phyloP scores from a whole-genome alignment of 2,888 invertebrate species.

The Diachrysia chrysitis region DNA sequence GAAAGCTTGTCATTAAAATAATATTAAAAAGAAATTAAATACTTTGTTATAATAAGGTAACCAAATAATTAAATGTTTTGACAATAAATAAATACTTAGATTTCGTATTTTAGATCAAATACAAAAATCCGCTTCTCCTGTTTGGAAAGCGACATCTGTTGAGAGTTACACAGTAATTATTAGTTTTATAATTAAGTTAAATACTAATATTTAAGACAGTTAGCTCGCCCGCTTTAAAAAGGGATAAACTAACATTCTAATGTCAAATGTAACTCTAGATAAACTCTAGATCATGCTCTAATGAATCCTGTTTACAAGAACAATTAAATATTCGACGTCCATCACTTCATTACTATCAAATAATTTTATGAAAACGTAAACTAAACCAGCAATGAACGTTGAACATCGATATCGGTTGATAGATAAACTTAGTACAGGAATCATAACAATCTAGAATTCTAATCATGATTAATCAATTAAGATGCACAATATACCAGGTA shows the following conservation, averaged over 20 bases:
- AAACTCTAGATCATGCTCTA: slow-evolving; percentile 76
- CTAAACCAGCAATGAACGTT: slow-evolving; percentile 2
- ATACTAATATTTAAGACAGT: slow-evolving; percentile 53
- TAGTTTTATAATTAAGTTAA: slow-evolving; percentile 28
- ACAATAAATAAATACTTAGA: neutral
- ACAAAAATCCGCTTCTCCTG: slow-evolving; percentile 25
- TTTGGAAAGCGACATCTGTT: slow-evolving; percentile 45
- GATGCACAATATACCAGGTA: slow-evolving; percentile 37
- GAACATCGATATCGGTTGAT: neutral
- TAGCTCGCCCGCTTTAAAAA: slow-evolving; percentile 80
- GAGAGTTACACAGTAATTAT: slow-evolving; percentile 35
- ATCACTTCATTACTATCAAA: neutral
- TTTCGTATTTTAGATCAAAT: neutral
- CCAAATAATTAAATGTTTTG: no score
- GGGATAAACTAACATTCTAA: slow-evolving; percentile 57
- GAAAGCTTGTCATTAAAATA: neutral
- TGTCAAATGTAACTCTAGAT: slow-evolving; percentile 51
- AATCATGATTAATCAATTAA: slow-evolving; percentile 32
- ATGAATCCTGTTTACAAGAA: slow-evolving; percentile 49
- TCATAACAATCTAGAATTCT: slow-evolving; percentile 32
- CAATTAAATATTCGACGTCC: slow-evolving; percentile 10
- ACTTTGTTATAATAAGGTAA: neutral
- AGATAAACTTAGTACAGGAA: slow-evolving; percentile 9
- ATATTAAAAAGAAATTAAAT: neutral
- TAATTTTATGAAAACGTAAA: neutral